phyloP scores from a whole-genome alignment of 2,888 invertebrate species.

The Parthenolecanium corni region DNA sequence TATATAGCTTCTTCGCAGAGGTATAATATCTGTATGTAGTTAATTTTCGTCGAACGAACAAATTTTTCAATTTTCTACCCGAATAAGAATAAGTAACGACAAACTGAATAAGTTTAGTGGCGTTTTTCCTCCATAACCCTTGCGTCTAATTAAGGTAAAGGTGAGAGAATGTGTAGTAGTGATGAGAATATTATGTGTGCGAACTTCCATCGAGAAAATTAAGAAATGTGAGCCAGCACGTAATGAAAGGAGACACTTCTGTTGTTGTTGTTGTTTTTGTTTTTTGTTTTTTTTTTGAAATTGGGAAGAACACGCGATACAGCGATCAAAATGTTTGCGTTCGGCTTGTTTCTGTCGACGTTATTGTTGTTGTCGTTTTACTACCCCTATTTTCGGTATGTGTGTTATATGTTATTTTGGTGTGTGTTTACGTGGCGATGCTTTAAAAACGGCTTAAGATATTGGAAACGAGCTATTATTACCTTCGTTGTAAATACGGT shows the following conservation, averaged over 20 bases:
- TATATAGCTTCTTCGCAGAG: too few relatives aligned
- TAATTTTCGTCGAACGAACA: too few relatives aligned
- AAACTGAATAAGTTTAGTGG: too few relatives aligned
- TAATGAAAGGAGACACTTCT: slow-evolving; percentile 3
- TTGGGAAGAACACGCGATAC: slow-evolving; percentile 24
- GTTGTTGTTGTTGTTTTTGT: background rate
- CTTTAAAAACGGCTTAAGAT: slow-evolving; percentile 20
- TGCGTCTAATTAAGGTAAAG: background rate
- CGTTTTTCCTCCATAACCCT: background rate
- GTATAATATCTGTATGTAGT: too few relatives aligned
- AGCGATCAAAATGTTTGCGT: slow-evolving; percentile 12
- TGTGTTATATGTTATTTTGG: too few relatives aligned
- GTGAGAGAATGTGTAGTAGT: background rate
- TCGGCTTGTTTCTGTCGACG: background rate
- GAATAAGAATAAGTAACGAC: background rate
- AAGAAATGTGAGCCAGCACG: background rate
- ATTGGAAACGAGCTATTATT: slow-evolving; percentile 16
- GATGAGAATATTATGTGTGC: too few relatives aligned
- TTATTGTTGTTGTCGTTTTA: too few relatives aligned
- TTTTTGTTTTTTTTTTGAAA: background rate
- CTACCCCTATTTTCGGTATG: too few relatives aligned
- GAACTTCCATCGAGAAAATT: background rate
- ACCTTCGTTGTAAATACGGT: slow-evolving; percentile 11
- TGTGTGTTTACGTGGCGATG: background rate
- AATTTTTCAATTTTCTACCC: background rate